Conservation (phyloP, 2,113 vertebrate species). For the Oenanthe melanoleuca region DNA sequence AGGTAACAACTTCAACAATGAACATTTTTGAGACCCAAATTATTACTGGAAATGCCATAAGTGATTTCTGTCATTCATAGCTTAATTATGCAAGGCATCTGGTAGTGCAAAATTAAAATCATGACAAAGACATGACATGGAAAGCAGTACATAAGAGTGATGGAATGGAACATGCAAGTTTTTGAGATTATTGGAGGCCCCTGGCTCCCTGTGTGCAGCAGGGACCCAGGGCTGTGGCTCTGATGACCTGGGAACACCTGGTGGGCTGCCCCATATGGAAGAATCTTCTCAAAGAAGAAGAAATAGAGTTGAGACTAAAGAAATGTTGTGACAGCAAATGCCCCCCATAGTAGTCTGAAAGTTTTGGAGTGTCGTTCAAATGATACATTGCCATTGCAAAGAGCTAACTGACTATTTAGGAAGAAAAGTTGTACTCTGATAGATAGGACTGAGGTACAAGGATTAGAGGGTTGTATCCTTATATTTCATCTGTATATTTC, state of each 20-base stretch:
- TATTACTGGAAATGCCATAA: background rate
- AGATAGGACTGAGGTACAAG: background rate
- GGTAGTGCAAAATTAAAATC: too few relatives aligned
- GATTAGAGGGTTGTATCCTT: background rate
- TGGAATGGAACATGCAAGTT: background rate
- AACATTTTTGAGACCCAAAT: background rate
- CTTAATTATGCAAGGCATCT: background rate
- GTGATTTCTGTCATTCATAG: background rate
- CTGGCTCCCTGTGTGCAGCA: background rate
- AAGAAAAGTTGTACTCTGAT: background rate
- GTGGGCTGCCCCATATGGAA: background rate
- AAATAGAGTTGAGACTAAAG: background rate
- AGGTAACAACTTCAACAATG: background rate
- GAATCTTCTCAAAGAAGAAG: background rate
- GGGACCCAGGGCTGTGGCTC: too few relatives aligned
- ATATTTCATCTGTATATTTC: background rate
- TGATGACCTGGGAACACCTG: too few relatives aligned
- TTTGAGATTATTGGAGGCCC: background rate
- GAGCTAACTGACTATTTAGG: background rate
- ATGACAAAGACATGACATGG: background rate
- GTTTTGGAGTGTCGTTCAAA: background rate
- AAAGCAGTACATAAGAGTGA: background rate
- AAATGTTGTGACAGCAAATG: background rate
- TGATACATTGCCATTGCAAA: accelerated
- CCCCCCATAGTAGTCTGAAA: background rate